A percentile compares a stretch with the other conserved stretches of the same genome.
phyloP scores from a whole-genome alignment of 2,113 vertebrate genomes.

The Pachycephala philippinensis region DNA sequence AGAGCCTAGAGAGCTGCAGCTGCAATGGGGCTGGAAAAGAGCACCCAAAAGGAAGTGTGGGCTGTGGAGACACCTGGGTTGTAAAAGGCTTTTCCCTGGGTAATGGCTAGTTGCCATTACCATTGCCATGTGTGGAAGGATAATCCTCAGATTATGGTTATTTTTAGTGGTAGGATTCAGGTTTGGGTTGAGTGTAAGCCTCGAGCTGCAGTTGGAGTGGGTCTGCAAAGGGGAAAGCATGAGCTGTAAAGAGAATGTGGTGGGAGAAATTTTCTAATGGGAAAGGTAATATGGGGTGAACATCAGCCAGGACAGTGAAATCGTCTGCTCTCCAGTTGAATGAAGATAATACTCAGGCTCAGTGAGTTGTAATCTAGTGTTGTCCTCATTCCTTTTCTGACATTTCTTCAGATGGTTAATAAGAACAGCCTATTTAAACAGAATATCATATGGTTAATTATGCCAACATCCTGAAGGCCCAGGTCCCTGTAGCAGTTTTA shows the following conservation, averaged over 20 bases:
- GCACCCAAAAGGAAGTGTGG: neutral
- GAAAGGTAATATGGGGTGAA: neutral
- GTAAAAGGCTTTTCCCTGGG: neutral
- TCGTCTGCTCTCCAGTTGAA: neutral
- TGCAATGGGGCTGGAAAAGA: neutral
- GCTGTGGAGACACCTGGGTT: neutral
- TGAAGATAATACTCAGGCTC: neutral
- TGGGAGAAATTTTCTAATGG: neutral
- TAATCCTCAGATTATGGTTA: slow-evolving; percentile 28
- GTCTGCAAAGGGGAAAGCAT: neutral
- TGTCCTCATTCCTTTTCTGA: neutral
- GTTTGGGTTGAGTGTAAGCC: neutral
- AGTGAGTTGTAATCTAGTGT: neutral
- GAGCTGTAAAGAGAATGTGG: neutral
- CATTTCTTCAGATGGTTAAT: neutral
- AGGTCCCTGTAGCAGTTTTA: neutral
- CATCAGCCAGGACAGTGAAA: neutral
- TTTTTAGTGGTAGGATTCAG: slow-evolving; percentile 15
- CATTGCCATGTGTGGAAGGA: neutral
- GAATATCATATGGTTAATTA: neutral
- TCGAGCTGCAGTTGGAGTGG: neutral
- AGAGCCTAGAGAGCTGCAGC: neutral
- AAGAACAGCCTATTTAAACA: neutral
- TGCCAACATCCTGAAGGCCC: neutral
- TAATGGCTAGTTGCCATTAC: neutral